Base-by-base conservation (phyloP, 2,797 vertebrate genomes). In the Ptychadena robeensis region DNA sequence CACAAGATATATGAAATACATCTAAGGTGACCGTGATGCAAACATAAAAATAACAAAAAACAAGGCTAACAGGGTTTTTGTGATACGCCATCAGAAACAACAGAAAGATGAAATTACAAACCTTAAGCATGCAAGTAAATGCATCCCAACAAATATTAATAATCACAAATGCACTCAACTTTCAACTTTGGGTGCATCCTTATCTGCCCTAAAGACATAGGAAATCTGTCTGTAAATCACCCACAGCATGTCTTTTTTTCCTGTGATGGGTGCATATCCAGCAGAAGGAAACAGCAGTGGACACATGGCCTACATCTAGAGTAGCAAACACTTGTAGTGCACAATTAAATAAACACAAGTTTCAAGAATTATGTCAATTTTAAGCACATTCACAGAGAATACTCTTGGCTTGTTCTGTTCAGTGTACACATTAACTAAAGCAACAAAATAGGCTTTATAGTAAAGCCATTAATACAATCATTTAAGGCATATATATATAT, bases 21-120 rank as follows among this genome's bases (percentile, higher is more conserved):
- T 38, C 25, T 27, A 75, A 63, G 34, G 65, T 76, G 73, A 9
- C 73, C 35, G 40, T 76, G 44, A 61, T 68, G 63, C 57, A 63
- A 61, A 44, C 75, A 70, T 61, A 31, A 69, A 37, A 70, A 28
- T 14, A 57, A 59, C 2, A 31, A 59, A 22, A 59, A 76, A 22
- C 44, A 40, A 59, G 59, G 44, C 44, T 53, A 53, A 53, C 3
- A 7, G 18, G 44, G 44, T 53, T 22, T 53, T 12, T 57, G 28
- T 73, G 65, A 57, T 53, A 75, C n/a, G 59, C 28, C 7, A 59
- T 59, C 48, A 66, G 30, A 73, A 66, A 74, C 80, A 81, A 73
- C 38, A 53, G 71, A 30, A 48, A 73, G 3, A 68, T 22, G 53
- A 66, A 48, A 68, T 57, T 79, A 30, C 32, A 79, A 32, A 37